A percentile compares a stretch with the other conserved stretches of the same genome.
Conservation (phyloP, 1,140 invertebrate species). For the Trichonephila clavata region DNA sequence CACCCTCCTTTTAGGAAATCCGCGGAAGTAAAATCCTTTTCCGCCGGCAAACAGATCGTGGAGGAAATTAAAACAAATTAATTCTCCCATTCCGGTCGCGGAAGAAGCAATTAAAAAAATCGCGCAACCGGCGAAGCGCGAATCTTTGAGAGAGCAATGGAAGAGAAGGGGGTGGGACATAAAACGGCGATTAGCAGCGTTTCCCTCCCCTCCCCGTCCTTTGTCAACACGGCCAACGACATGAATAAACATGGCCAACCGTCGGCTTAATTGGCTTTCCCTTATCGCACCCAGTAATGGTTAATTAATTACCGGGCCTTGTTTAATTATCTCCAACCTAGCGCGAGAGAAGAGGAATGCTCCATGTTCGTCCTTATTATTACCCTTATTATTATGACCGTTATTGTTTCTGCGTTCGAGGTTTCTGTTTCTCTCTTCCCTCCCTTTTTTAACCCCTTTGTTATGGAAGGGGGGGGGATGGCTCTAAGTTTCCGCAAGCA, state of each 20-base stretch:
- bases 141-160: constrained; percentile 4
- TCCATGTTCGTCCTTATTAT: constrained; percentile 61
- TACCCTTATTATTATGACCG: constrained; percentile 67
- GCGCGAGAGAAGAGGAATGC: constrained; percentile 26
- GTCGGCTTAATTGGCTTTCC: constrained; percentile 70
- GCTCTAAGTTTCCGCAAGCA: background rate
- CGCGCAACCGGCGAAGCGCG: constrained; percentile 39
- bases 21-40: background rate
- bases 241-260: constrained; percentile 76
- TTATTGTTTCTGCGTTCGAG: constrained; percentile 58
- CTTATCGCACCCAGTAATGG: constrained; percentile 73
- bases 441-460: background rate
- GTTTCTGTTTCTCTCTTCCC: background rate
- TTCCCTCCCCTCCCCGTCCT: constrained; percentile 37
- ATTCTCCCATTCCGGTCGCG: constrained; percentile 66
- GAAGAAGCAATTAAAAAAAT: constrained; percentile 69
- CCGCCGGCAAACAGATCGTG: constrained; percentile 53
- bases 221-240: constrained; percentile 74
- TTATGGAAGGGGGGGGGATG: background rate
- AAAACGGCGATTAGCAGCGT: constrained; percentile 66
- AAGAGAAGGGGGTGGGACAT: constrained; percentile 32
- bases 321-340: constrained; percentile 70
- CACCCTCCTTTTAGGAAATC: background rate
- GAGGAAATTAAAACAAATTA: constrained; percentile 76
- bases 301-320: constrained; percentile 74